These are phyloP conservation scores for Staurois parvus DNA, from an alignment of 2,797 vertebrate genomes.

Conservation along the genomic window DNA sequence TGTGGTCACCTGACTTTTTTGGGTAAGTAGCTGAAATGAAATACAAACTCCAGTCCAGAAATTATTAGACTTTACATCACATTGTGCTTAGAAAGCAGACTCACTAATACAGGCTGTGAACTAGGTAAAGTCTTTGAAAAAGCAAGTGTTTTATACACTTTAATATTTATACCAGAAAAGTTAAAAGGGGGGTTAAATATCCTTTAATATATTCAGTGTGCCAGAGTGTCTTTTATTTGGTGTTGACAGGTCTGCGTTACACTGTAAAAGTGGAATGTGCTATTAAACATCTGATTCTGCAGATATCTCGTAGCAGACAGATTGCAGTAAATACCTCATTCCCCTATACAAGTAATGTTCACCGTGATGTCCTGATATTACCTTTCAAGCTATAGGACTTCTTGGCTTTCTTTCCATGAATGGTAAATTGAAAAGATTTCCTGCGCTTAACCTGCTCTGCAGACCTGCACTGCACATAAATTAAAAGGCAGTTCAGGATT, in stretches of 20 bases:
- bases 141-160: neutral
- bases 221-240: neutral
- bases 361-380: conserved; percentile 41
- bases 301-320: conserved; percentile 20
- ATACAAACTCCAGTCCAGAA: too few relatives aligned
- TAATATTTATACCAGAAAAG: neutral
- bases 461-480: conserved; percentile 39
- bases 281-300: neutral
- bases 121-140: neutral
- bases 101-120: too few relatives aligned
- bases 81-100: too few relatives aligned
- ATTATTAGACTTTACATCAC: too few relatives aligned
- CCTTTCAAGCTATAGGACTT: conserved; percentile 11
- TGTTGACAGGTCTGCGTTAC: neutral
- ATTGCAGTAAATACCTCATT: neutral
- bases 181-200: neutral
- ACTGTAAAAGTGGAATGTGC: neutral
- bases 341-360: neutral
- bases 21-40: too few relatives aligned
- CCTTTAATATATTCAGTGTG: conserved; percentile 3
- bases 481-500: conserved; percentile 17
- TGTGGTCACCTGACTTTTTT: too few relatives aligned
- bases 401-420: conserved; percentile 24
- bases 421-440: conserved; percentile 2
- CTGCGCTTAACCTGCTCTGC: conserved; percentile 20